Conservation (phyloP, 2,113 vertebrate genomes). For the Cololabis saira region DNA sequence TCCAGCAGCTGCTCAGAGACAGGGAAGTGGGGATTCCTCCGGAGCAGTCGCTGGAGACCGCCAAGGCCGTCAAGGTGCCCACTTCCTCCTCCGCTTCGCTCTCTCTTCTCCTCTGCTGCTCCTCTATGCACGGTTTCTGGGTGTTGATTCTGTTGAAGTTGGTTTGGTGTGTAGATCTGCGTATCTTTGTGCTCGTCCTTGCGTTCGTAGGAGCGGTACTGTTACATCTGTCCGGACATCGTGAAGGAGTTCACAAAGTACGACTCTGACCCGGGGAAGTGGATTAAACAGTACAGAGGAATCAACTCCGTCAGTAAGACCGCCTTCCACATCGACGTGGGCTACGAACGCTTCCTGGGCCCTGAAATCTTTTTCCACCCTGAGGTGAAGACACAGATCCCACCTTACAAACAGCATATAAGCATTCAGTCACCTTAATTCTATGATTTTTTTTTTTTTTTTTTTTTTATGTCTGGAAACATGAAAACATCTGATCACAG, state of each 20-base stretch:
- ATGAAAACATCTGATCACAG: too few species aligned
- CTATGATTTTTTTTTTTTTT: rapidly evolving
- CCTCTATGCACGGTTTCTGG: too few species aligned
- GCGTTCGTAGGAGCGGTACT: slow-evolving; percentile 94
- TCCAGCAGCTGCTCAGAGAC: slow-evolving; percentile 95
- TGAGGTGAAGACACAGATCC: slow-evolving; percentile 82
- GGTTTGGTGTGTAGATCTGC: too few species aligned
- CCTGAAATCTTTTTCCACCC: slow-evolving; percentile 99
- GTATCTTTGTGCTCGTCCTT: too few species aligned
- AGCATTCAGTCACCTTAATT: neutral
- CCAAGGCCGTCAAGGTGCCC: slow-evolving; percentile 99
- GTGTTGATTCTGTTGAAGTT: too few species aligned
- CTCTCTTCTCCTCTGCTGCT: too few species aligned
- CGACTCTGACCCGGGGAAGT: slow-evolving; percentile 97
- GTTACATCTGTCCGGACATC: slow-evolving; percentile 97
- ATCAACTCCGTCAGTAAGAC: slow-evolving; percentile 97
- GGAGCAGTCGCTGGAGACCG: slow-evolving; percentile 97
- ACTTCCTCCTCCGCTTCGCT: too few species aligned
- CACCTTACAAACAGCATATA: too few species aligned
- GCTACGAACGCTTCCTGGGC: slow-evolving; percentile 96
- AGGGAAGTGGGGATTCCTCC: slow-evolving; percentile 98
- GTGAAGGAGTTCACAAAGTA: slow-evolving; percentile 99
- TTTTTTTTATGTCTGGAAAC: too few species aligned
- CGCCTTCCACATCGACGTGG: slow-evolving; percentile 97
- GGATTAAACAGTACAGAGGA: slow-evolving; percentile 99